Conservation (phyloP, 2,888 invertebrate species). For the Rosalia funebris region DNA sequence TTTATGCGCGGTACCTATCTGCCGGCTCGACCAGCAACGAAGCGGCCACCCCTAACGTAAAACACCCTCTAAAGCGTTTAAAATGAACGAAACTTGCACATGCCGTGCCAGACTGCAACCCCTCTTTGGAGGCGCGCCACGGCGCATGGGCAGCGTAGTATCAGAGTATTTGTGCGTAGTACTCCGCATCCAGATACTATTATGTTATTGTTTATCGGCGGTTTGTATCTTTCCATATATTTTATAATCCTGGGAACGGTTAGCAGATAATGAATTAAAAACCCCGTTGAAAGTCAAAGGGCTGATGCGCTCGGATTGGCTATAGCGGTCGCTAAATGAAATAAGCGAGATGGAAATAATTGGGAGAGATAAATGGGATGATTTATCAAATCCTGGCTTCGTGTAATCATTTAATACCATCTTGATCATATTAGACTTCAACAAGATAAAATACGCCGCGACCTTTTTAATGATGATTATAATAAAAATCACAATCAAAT, state of each 20-base stretch:
- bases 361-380: conserved; percentile 5
- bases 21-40: conserved; percentile 2
- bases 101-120: conserved; percentile 40
- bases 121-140: conserved; percentile 33
- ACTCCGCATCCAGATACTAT: conserved; percentile 17
- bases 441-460: too few species aligned
- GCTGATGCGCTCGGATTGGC: conserved; percentile 7
- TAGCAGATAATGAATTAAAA: conserved; percentile 9
- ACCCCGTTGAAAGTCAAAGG: conserved; percentile 7
- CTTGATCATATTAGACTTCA: too few species aligned
- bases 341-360: conserved; percentile 6
- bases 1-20: too few species aligned
- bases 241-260: conserved; percentile 1
- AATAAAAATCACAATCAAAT: too few species aligned
- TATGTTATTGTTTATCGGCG: conserved; percentile 19
- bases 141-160: conserved; percentile 39
- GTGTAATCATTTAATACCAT: too few species aligned
- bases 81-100: conserved; percentile 34
- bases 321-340: conserved; percentile 1
- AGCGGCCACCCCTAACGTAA: conserved; percentile 31
- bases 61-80: conserved; percentile 33
- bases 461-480: too few species aligned
- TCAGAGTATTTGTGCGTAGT: conserved; percentile 13
- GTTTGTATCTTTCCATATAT: conserved; percentile 16
- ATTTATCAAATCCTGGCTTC: conserved; percentile 4